Conservation (phyloP, 92 coral and sea anemone genomes). For the Bergia sp. region DNA sequence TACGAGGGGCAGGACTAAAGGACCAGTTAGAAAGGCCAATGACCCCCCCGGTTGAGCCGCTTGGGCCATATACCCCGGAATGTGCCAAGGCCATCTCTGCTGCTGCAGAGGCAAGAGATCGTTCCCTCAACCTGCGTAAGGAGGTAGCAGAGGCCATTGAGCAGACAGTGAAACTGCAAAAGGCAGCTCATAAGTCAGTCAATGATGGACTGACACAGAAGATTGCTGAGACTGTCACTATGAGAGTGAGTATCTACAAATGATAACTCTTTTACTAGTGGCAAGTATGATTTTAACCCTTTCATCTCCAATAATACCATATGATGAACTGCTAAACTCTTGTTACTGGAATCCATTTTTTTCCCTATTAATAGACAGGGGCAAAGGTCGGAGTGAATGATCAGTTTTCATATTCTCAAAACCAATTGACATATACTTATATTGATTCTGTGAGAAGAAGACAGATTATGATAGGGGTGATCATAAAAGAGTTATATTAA, state of each 20-base stretch:
- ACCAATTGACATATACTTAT: no score
- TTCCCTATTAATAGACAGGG: no score
- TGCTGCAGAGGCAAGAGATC: slow-evolving; percentile 89
- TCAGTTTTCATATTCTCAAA: no score
- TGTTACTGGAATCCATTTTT: no score
- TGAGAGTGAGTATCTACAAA: slow-evolving; percentile 73
- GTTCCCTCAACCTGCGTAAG: slow-evolving; percentile 80
- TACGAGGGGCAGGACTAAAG: slow-evolving; percentile 92
- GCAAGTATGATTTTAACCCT: no score
- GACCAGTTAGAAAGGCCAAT: slow-evolving; percentile 91
- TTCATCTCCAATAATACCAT: no score
- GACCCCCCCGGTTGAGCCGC: slow-evolving; percentile 92
- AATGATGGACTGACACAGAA: slow-evolving; percentile 98
- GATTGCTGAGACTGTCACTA: slow-evolving; percentile 97
- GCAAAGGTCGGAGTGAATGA: no score
- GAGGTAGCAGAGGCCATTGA: slow-evolving; percentile 96
- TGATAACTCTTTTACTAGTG: background rate
- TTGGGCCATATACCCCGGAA: slow-evolving; percentile 99
- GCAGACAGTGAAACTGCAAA: slow-evolving; percentile 91
- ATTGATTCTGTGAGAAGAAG: no score
- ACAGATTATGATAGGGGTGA: no score
- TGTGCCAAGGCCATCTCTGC: slow-evolving; percentile 90
- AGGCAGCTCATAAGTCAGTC: slow-evolving; percentile 92
- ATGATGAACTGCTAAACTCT: no score
- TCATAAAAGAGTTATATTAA: no score